Percentiles rank a stretch among this genome's conserved stretches.
Conservation (phyloP, 2,888 invertebrate species). For the Coleophora flavipennella region DNA sequence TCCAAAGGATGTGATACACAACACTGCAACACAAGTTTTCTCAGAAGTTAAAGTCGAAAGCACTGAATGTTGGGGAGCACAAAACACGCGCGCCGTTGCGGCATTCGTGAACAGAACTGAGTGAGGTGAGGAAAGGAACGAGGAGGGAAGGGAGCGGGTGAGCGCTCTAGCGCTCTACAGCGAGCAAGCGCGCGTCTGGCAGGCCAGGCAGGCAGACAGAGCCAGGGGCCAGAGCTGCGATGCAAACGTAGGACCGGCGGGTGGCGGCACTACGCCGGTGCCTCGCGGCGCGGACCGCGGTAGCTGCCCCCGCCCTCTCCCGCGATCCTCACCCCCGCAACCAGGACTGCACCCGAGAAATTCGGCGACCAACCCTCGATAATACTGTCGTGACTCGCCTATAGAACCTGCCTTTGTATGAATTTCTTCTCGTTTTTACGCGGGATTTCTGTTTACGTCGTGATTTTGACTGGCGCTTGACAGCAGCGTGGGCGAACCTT, state of each 20-base stretch:
- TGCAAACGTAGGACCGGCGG: background rate
- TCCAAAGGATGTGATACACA: slow-evolving; percentile 38
- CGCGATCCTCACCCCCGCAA: slow-evolving; percentile 19
- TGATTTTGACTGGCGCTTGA: slow-evolving; percentile 39
- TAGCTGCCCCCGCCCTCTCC: slow-evolving; percentile 27
- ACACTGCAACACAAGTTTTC: slow-evolving; percentile 45
- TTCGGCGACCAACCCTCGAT: slow-evolving; percentile 38
- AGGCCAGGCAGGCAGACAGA: background rate
- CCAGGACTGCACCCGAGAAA: slow-evolving; percentile 46
- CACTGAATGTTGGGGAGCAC: slow-evolving; percentile 1
- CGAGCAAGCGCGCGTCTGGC: slow-evolving; percentile 15
- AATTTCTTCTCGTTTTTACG: slow-evolving; percentile 50
- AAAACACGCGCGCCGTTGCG: slow-evolving; percentile 20
- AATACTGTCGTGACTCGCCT: slow-evolving; percentile 43
- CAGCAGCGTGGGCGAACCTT: slow-evolving; percentile 36
- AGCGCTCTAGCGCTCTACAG: too few species aligned
- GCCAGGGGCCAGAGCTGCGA: background rate
- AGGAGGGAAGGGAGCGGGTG: too few species aligned
- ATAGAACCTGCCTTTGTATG: slow-evolving; percentile 46
- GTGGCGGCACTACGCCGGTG: slow-evolving; percentile 10
- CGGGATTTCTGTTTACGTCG: slow-evolving; percentile 35
- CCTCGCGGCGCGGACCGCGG: slow-evolving; percentile 33
- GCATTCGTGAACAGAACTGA: slow-evolving; percentile 14
- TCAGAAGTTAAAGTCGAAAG: slow-evolving; percentile 39
- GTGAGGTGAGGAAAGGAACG: too few species aligned